Evolutionary conservation across 2,113 vertebrate genomes (phyloP).

Genomic region (Calidris pugnax): DNA sequence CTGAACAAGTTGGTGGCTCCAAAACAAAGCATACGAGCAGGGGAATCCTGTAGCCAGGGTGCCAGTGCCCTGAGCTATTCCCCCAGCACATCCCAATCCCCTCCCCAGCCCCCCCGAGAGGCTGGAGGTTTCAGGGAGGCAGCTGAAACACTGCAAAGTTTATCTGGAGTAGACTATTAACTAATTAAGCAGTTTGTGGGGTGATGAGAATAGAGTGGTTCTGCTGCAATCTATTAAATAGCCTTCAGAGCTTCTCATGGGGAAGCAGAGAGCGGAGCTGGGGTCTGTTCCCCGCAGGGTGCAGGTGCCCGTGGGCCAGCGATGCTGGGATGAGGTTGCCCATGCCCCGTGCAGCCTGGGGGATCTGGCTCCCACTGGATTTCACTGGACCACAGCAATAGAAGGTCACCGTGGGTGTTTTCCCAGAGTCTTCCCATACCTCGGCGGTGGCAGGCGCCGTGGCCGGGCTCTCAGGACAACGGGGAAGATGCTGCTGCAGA

Average conservation of each 20-base stretch:
- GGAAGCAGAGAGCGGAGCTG: fast-evolving
- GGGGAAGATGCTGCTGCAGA: neutral
- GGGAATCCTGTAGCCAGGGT: neutral
- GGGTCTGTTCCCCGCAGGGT: fast-evolving
- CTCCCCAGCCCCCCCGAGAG: neutral
- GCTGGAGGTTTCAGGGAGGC: too few relatives aligned
- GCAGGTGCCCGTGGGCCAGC: fast-evolving
- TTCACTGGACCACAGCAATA: fast-evolving
- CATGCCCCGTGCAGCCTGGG: fast-evolving
- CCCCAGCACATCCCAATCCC: neutral
- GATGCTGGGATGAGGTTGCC: fast-evolving
- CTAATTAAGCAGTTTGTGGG: neutral
- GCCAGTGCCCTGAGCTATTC: fast-evolving
- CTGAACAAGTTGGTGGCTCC: neutral
- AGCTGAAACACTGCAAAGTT: neutral
- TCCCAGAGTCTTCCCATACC: fast-evolving
- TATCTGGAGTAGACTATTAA: neutral
- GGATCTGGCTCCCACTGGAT: fast-evolving
- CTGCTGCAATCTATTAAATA: neutral
- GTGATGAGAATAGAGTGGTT: neutral
- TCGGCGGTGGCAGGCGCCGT: fast-evolving
- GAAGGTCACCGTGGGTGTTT: fast-evolving
- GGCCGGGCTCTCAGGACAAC: neutral
- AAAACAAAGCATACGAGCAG: fast-evolving
- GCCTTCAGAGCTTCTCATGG: neutral